phyloP scores from a whole-genome alignment of 2,888 invertebrate species.

The Hybos culiciformis region DNA sequence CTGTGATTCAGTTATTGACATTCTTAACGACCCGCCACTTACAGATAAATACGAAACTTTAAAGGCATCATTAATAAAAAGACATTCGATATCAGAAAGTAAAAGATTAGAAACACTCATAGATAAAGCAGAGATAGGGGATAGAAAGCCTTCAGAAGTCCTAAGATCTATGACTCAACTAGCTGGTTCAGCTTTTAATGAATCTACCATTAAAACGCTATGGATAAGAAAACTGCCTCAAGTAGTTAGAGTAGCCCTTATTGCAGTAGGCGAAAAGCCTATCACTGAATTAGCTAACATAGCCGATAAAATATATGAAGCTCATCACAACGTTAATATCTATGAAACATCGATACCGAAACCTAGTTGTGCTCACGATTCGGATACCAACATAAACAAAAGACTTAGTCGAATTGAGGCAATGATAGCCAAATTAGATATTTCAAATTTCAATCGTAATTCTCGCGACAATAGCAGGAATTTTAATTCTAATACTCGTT shows the following conservation, averaged over 20 bases:
- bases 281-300: conserved; percentile 1
- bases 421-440: no score
- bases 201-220: conserved; percentile 2
- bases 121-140: conserved; percentile 5
- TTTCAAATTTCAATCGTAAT: no score
- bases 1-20: conserved; percentile 5
- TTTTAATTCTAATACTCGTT: no score
- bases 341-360: no score
- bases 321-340: no score
- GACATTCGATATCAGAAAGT: conserved; percentile 3
- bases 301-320: conserved; percentile 7
- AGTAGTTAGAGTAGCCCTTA: conserved; percentile 4
- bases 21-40: not conserved
- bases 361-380: no score
- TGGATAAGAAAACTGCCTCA: conserved; percentile 5
- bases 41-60: conserved; percentile 5
- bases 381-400: no score
- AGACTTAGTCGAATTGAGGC: no score
- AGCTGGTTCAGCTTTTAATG: conserved; percentile 2
- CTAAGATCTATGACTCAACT: conserved; percentile 5
- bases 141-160: conserved; percentile 5
- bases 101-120: conserved; percentile 2
- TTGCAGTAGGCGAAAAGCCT: conserved; percentile 2
- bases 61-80: not conserved
- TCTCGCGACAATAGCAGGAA: no score